phyloP scores from a whole-genome alignment of 2,797 vertebrate species.

The Tinamus major region DNA sequence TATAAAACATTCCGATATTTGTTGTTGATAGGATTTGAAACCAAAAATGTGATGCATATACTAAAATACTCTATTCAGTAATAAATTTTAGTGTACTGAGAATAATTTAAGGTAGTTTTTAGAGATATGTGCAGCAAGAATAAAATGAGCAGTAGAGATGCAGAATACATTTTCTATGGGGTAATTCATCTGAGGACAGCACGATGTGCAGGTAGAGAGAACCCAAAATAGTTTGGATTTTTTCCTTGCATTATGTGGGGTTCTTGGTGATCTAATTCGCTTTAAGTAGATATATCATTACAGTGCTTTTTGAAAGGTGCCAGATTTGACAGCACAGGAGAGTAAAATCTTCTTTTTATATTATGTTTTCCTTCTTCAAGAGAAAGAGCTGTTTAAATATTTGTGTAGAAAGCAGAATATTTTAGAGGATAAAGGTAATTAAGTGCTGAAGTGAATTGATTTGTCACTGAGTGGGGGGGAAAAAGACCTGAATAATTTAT shows the following conservation, averaged over 20 bases:
- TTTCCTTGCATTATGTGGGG: slow-evolving; percentile 26
- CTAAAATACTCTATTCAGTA: neutral
- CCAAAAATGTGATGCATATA: neutral
- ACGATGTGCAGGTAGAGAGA: slow-evolving; percentile 35
- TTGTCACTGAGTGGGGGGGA: slow-evolving; percentile 43
- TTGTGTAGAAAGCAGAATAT: slow-evolving; percentile 69
- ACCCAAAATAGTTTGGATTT: slow-evolving; percentile 55
- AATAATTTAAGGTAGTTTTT: slow-evolving; percentile 27
- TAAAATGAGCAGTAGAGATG: slow-evolving; percentile 33
- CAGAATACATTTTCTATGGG: slow-evolving; percentile 10
- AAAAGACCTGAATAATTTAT: slow-evolving; percentile 65
- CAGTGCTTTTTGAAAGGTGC: slow-evolving; percentile 53
- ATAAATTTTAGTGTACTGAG: slow-evolving; percentile 29
- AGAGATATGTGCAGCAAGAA: neutral
- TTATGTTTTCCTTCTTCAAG: slow-evolving; percentile 65
- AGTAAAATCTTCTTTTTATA: slow-evolving; percentile 61
- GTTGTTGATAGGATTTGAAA: neutral
- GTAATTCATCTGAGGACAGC: slow-evolving; percentile 42
- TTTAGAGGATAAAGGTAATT: slow-evolving; percentile 72
- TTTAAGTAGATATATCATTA: slow-evolving; percentile 63
- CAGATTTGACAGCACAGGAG: slow-evolving; percentile 53
- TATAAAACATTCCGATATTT: neutral
- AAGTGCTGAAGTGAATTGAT: slow-evolving; percentile 67
- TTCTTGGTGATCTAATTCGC: slow-evolving; percentile 58
- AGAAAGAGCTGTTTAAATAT: slow-evolving; percentile 67